Evolutionary conservation across 1,140 invertebrate genomes (phyloP).

Genomic region (Hypothenemus hampei): DNA sequence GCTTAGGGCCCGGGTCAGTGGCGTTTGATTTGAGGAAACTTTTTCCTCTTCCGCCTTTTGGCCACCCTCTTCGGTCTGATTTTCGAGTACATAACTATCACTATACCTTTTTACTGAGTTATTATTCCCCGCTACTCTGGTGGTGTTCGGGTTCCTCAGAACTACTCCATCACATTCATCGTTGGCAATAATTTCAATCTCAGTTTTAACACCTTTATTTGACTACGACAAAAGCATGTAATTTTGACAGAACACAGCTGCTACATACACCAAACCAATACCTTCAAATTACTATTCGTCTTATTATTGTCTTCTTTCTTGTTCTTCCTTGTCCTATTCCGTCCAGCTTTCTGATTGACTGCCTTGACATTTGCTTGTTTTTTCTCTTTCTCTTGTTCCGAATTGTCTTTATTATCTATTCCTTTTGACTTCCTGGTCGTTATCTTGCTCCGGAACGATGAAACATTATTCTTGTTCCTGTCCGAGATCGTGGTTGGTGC

Average conservation of each 20-base stretch:
- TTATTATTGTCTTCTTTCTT: slow-evolving; percentile 15
- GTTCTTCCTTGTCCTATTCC: slow-evolving; percentile 15
- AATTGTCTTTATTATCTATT: slow-evolving; percentile 3
- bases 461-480: slow-evolving; percentile 5
- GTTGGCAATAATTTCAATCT: not conserved
- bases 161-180: slow-evolving; percentile 32
- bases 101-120: slow-evolving; percentile 42
- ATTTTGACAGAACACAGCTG: not conserved
- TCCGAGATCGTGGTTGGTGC: too few species aligned
- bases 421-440: slow-evolving; percentile 14
- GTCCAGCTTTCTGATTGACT: slow-evolving; percentile 12
- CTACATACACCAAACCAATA: not conserved
- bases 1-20: slow-evolving; percentile 35
- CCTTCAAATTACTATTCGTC: not conserved
- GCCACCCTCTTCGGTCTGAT: slow-evolving; percentile 23
- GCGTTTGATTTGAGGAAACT: slow-evolving; percentile 14
- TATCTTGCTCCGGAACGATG: slow-evolving; percentile 13
- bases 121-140: slow-evolving; percentile 8
- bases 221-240: slow-evolving; percentile 2
- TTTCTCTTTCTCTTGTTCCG: slow-evolving; percentile 2
- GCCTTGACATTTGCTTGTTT: slow-evolving; percentile 3
- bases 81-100: slow-evolving; percentile 42
- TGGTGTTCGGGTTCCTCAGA: slow-evolving; percentile 24
- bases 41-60: slow-evolving; percentile 18
- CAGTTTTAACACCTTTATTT: slow-evolving; percentile 14